Percentiles rank a stretch among this genome's conserved stretches.
Conservation (phyloP, 2,888 invertebrate species). For the Drosophila aldrichi region DNA sequence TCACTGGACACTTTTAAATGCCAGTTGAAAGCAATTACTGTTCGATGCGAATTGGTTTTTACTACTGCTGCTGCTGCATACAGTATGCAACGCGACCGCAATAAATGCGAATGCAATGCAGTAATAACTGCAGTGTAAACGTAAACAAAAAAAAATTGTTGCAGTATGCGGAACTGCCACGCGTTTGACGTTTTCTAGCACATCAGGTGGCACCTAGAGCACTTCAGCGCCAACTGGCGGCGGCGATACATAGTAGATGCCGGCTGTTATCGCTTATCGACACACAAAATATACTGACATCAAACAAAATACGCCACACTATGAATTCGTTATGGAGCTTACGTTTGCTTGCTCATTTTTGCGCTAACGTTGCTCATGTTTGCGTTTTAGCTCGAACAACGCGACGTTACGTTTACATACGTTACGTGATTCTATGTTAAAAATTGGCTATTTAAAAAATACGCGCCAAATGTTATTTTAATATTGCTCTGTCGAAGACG, state of each 20-base stretch:
- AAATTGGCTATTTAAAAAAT: constrained; percentile 5
- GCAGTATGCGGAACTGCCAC: constrained; percentile 45
- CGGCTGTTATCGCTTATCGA: constrained; percentile 25
- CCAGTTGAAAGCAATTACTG: constrained; percentile 11
- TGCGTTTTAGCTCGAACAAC: background rate
- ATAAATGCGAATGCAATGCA: constrained; percentile 38
- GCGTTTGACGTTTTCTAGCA: constrained; percentile 65
- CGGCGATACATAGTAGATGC: constrained; percentile 9
- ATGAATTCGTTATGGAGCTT: background rate
- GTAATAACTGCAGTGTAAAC: constrained; percentile 59
- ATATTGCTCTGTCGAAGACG: constrained; percentile 1
- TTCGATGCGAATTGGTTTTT: constrained; percentile 16
- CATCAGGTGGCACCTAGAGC: constrained; percentile 54
- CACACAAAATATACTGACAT: constrained; percentile 19
- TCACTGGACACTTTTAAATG: constrained; percentile 23
- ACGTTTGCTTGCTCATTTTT: background rate
- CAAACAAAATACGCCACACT: constrained; percentile 9
- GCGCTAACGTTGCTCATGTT: constrained; percentile 1
- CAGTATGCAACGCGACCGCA: constrained; percentile 33
- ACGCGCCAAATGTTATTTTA: constrained; percentile 15
- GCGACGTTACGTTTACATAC: constrained; percentile 2
- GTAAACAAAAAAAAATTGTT: constrained; percentile 63
- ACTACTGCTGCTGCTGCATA: constrained; percentile 15
- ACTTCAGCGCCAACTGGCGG: constrained; percentile 50
- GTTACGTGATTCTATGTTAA: too few relatives aligned